Base-by-base conservation (phyloP, 2,797 vertebrate genomes). In the Pseudocheirus occidentalis region DNA sequence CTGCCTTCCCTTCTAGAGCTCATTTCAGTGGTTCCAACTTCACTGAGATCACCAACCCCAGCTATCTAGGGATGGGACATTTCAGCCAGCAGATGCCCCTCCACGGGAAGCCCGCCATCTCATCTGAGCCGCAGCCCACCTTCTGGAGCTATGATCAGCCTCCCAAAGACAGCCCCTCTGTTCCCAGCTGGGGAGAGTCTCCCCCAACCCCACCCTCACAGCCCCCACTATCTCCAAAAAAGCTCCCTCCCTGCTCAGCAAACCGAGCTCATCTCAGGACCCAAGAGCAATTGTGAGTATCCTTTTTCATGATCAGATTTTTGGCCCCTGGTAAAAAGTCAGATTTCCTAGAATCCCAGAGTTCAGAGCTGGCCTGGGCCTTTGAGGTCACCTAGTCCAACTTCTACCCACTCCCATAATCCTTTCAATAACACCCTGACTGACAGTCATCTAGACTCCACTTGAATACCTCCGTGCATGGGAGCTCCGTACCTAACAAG, bases 21-120 rank as follows among this genome's bases (percentile, higher is more conserved):
- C 97, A 98, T 0, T 95, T 98, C 27, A 95, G 97, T 66, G 94
- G 97, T 62, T 95, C 97, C 11, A 34, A 98, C 18, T 12, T 98
- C n/a, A 98, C 98, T 55, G 99, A 99, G 96, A 99, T 99, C 97
- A 98, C 98, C 92, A 99, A 99, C 98, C 99, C 99, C 92, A 99
- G 1, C 98, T 99, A 99, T 98, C 99, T 99, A 98, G 99, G 99
- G 10, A 57, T 99, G 96, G 98, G 98, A 90, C 96, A 98, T 95
- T 98, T 98, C 0, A 97, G 98, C 92, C 98, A 98, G 90, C 97
- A 96, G 11, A 57, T 95, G 93, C 62, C 95, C 53, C 96, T 96
- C 91, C 98, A 98, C 66, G 73, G 98, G 90, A 99, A 98, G 95
- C 98, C 98, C 95, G 66, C 95, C 92, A 93, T 98, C 58, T 98